Conservation (phyloP, 2,797 vertebrate species). For the Petrocephalus schoutedeni region DNA sequence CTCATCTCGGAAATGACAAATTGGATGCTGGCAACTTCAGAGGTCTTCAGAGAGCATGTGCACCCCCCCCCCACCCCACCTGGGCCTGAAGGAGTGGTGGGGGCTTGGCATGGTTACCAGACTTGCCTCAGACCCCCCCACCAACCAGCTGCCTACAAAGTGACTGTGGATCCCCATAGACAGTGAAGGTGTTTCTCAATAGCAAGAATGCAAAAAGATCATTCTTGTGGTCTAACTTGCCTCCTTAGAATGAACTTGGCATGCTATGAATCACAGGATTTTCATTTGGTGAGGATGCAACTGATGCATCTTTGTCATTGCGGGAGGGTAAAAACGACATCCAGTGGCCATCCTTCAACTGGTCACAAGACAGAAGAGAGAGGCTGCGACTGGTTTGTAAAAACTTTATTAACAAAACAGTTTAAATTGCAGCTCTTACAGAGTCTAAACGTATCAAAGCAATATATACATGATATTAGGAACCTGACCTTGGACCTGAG, state of each 20-base stretch:
- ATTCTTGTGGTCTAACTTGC: not conserved
- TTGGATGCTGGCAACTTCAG: not conserved
- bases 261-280: not conserved
- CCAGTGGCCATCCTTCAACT: not conserved
- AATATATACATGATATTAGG: conserved; percentile 24
- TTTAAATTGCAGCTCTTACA: not conserved
- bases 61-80: not conserved
- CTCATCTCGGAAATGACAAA: not conserved
- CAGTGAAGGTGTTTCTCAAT: not conserved
- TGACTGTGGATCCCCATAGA: not conserved
- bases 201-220: not conserved
- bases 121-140: too few species aligned
- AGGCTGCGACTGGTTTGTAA: not conserved
- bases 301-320: not conserved
- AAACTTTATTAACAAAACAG: conserved; percentile 21
- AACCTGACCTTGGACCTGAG: conserved; percentile 24
- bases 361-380: not conserved
- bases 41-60: too few species aligned
- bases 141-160: too few species aligned
- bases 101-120: too few species aligned
- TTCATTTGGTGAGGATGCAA: not conserved
- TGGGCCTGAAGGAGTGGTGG: too few species aligned
- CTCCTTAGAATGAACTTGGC: not conserved
- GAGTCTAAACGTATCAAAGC: conserved; percentile 23
- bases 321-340: not conserved